Evolutionary conservation across 2,797 vertebrate genomes (phyloP), one percentile per base, ranked within the genome.

Genomic region (Pygocentrus nattereri): DNA sequence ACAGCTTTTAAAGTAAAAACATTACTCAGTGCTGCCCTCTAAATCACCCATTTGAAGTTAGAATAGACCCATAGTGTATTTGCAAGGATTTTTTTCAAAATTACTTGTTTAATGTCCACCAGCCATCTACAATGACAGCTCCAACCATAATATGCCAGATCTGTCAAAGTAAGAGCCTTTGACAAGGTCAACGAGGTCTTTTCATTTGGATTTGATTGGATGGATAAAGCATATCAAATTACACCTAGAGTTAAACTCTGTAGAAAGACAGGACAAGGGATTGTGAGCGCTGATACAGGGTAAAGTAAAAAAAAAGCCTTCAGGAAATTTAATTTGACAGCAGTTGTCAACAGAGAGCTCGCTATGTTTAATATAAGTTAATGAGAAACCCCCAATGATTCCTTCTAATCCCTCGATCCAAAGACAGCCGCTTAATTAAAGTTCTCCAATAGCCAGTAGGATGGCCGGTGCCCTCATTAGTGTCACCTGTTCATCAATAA

Each of bases 381-480:
- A 84, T 83, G 65, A 82, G 49, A 86, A 80, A 52, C 78, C 79
- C 82, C 70, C 58, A 77, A 87, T 73, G 27, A 34, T 85, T 86
- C 84, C 74, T 49, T 59, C 27, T 62, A 41, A 74, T 78, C 72
- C 86, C 88, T 84, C 87, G 79, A 88, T 85, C 80, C 65, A 69
- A 84, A 76, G 47, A 58, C 80, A 70, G 59, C 76, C 61, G 72
- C 88, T 88, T 91, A 85, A 92, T 91, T 88, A 81, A 90, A 88
- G 52, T 84, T 87, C 88, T 82, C 74, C 69, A 50, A 77, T 71
- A 58, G 71, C 75, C 67, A 79, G 54, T 25, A 68, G 74, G 80
- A 76, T 74, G 78, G 25, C 81, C 65, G 13, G 44, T 41, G 81
- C 81, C 78, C 74, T 84, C 71, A 59, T 71, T 78, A 77, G 61